These are phyloP conservation scores for Larimichthys polyactis DNA, from an alignment of 2,113 vertebrate genomes.

Conservation along the genomic window DNA sequence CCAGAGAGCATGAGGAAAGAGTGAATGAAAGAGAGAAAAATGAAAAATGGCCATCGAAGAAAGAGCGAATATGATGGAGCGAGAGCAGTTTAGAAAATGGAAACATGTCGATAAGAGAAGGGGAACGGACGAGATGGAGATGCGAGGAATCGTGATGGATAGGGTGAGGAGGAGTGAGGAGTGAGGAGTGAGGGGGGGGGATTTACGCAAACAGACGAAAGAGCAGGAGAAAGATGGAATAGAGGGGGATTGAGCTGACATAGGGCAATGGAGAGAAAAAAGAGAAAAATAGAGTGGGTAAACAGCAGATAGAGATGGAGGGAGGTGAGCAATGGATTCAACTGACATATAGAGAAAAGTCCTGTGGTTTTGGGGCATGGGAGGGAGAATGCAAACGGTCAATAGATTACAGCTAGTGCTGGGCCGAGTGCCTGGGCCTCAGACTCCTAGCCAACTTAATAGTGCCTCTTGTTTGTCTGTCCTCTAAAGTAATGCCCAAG, in stretches of 20 bases:
- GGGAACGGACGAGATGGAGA: constrained; percentile 78
- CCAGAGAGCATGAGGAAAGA: constrained; percentile 45
- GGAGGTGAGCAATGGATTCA: constrained; percentile 75
- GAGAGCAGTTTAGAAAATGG: constrained; percentile 83
- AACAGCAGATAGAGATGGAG: constrained; percentile 75
- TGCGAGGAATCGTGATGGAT: constrained; percentile 84
- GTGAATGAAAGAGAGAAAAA: constrained; percentile 71
- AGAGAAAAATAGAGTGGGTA: constrained; percentile 68
- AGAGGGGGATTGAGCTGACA: constrained; percentile 73
- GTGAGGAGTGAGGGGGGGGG: constrained; percentile 38
- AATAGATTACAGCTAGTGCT: constrained; percentile 78
- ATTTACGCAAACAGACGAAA: constrained; percentile 71
- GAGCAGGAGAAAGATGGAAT: constrained; percentile 71
- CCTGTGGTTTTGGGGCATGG: constrained; percentile 75
- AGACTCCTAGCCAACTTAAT: constrained; percentile 78
- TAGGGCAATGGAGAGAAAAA: constrained; percentile 46
- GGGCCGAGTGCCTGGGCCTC: constrained; percentile 70
- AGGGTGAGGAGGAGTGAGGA: constrained; percentile 64
- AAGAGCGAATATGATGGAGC: constrained; percentile 82
- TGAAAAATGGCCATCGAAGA: constrained; percentile 75
- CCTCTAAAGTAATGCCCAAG: constrained; percentile 80
- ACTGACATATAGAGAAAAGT: constrained; percentile 76
- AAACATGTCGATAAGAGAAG: constrained; percentile 85
- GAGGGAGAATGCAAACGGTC: constrained; percentile 77
- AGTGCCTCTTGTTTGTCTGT: constrained; percentile 81